These are phyloP conservation scores for Paradisaea rubra DNA, from an alignment of 2,113 vertebrate species.

Conservation along the genomic window DNA sequence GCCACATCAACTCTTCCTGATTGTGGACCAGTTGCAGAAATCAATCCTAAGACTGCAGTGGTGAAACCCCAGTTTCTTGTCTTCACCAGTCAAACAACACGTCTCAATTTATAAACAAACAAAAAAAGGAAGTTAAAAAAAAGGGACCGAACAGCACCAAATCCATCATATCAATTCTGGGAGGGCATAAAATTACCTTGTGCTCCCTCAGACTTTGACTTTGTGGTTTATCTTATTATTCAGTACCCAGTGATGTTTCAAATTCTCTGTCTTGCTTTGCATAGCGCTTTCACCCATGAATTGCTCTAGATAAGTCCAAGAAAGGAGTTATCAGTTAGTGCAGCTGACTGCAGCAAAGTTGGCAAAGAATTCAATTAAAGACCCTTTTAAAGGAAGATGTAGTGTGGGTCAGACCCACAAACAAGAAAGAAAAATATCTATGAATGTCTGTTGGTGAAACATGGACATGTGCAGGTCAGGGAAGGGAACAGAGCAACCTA, in stretches of 20 bases:
- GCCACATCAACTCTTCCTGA: neutral
- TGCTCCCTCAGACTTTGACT: neutral
- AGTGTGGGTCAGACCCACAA: neutral
- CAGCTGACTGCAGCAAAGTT: constrained; percentile 17
- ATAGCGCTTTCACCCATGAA: constrained; percentile 22
- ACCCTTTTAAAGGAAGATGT: neutral
- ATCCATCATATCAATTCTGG: neutral
- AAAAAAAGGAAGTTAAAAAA: neutral
- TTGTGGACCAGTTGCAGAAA: neutral
- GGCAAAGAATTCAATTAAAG: neutral
- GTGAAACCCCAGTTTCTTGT: neutral
- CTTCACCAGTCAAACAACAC: neutral
- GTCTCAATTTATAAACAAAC: neutral
- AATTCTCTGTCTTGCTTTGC: constrained; percentile 21
- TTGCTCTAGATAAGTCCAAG: constrained; percentile 14
- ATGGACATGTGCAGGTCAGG: neutral
- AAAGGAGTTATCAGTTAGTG: constrained; percentile 15
- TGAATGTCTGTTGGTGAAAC: neutral
- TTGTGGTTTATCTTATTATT: constrained; percentile 26
- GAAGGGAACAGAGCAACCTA: neutral
- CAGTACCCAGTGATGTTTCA: constrained; percentile 2
- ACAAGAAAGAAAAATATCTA: neutral
- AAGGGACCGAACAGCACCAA: neutral
- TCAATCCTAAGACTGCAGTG: neutral
- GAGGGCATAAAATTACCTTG: neutral